Evolutionary conservation across 1,140 invertebrate species (phyloP).

Genomic region (Stratiolaelaps scimitus): DNA sequence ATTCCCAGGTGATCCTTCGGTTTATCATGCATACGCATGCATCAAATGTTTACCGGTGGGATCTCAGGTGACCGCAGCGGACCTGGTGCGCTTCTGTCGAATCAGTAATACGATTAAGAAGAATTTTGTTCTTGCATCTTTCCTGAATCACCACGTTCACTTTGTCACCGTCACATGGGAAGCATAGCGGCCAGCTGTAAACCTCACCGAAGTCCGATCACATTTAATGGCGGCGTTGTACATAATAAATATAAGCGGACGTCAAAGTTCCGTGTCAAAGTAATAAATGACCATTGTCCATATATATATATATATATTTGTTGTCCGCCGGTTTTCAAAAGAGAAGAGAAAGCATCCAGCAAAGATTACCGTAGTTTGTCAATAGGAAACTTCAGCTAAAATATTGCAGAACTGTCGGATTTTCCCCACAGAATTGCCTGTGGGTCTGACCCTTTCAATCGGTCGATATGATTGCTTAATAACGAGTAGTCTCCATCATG

Average conservation of each 20-base stretch:
- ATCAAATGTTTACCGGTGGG: slow-evolving; percentile 1
- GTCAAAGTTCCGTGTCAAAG: too few species aligned
- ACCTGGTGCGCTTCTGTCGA: slow-evolving; percentile 8
- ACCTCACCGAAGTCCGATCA: background rate
- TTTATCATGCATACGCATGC: slow-evolving; percentile 14
- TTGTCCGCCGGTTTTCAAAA: background rate
- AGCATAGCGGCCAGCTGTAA: background rate
- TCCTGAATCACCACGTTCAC: background rate
- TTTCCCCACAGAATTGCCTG: background rate
- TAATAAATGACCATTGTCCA: background rate
- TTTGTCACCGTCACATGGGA: slow-evolving; percentile 11
- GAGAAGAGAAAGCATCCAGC: background rate
- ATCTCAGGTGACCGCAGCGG: background rate
- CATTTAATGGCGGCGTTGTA: background rate
- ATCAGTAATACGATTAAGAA: slow-evolving; percentile 18
- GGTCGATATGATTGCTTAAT: background rate
- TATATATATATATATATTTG: background rate
- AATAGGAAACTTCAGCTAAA: background rate
- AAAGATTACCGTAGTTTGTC: background rate
- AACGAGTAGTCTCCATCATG: background rate
- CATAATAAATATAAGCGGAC: background rate
- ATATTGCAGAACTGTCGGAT: background rate
- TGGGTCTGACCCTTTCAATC: background rate
- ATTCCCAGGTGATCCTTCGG: slow-evolving; percentile 16
- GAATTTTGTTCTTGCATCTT: background rate